Base-by-base conservation (phyloP, 2,888 invertebrate species). In the Lepidocyrtinus sp. region DNA sequence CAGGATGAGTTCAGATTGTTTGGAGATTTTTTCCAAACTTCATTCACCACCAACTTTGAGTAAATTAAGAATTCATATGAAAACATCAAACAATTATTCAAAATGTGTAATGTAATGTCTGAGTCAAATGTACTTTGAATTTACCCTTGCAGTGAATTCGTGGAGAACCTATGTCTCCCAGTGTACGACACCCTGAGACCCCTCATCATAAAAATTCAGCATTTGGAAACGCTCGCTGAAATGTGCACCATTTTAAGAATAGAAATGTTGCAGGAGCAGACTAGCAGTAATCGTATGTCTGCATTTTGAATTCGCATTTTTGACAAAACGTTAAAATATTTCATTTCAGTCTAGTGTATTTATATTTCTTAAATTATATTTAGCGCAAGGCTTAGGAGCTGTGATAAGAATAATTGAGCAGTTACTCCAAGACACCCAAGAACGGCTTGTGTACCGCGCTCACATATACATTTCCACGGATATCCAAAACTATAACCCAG, bases 191-290 rank as follows among this genome's bases (percentile, higher is more conserved):
- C 93, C 2, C 90, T 99, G 84, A 91, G 99, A 1, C 99, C 99
- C 0, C 93, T 96, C 87, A 94, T 99, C 75, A 97, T 99, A 82
- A 96, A 97, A 89, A 96, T 99, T 82, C 97, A 97, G 88, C 99
- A 99, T 89, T 90, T 99, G 88, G 99, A 99, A 90, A 98, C 99
- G 0, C 90, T 99, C 24, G 96, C 98, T 0, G 99, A 99, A 89
- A 93, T 99, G 68, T 99, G 99, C 88, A 94, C 95, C 59, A 98
- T 99, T 86, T 89, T 99, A 50, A 91, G 96, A 82, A 93, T 94
- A 72, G 97, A 98, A 90, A 96, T 98, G 92, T 90, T 97, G 9
- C 96, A 96, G 87, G 97, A 96, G 87, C 95, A 97, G 87, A 95
- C 96, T 19, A 93, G 93, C 84, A 93, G 94, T 86, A 95, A 94